Percentiles rank a stretch among this genome's conserved stretches.
Evolutionary conservation across 2,113 vertebrate species (phyloP).

Genomic region (Zeus faber): DNA sequence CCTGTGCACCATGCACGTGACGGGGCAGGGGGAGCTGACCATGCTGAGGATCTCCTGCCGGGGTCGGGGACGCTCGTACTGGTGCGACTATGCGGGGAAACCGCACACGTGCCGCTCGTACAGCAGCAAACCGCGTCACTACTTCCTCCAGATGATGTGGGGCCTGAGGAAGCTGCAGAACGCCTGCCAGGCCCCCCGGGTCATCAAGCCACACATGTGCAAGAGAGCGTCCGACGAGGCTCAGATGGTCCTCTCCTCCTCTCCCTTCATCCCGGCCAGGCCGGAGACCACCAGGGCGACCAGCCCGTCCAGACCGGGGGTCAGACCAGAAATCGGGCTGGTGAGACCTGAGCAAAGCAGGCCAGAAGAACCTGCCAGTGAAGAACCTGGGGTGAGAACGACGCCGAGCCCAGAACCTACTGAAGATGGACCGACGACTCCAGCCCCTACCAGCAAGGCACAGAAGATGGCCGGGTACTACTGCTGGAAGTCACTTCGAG

Average conservation of each 20-base stretch:
- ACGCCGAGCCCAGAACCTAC: constrained; percentile 22
- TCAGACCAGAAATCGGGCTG: too few species aligned
- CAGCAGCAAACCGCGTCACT: constrained; percentile 75
- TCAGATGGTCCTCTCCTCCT: constrained; percentile 65
- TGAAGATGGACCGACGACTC: constrained; percentile 9
- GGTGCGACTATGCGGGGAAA: constrained; percentile 79
- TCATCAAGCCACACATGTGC: constrained; percentile 78
- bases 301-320: neutral
- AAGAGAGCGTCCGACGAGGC: constrained; percentile 71
- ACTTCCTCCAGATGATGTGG: constrained; percentile 77
- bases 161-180: constrained; percentile 71
- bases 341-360: constrained; percentile 1
- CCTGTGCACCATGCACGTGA: constrained; percentile 69
- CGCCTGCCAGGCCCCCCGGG: constrained; percentile 64
- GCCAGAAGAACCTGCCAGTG: neutral
- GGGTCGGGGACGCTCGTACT: constrained; percentile 63
- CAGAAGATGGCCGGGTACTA: constrained; percentile 72
- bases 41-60: constrained; percentile 72
- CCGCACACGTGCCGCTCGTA: constrained; percentile 75
- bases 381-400: too few species aligned
- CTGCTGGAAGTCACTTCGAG: constrained; percentile 80
- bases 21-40: constrained; percentile 64
- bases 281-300: neutral
- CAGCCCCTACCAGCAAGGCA: constrained; percentile 53
- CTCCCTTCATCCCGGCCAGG: constrained; percentile 15